Conservation (phyloP, 2,888 invertebrate species). For the Eupeodes latifasciatus region DNA sequence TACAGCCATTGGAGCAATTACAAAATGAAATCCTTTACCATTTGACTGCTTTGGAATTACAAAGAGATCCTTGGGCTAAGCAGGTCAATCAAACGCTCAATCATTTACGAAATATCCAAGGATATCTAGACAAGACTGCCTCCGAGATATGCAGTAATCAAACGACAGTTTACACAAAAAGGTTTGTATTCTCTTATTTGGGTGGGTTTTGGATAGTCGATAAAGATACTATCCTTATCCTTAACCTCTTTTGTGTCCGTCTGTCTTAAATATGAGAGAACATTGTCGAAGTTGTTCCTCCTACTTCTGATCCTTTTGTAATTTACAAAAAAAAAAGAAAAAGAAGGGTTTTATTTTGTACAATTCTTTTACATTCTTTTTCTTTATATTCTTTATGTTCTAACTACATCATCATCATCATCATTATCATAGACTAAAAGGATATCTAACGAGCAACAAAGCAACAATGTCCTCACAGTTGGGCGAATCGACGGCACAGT, state of each 20-base stretch:
- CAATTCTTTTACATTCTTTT: too few species aligned
- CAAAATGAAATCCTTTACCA: constrained; percentile 90
- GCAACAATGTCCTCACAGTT: constrained; percentile 88
- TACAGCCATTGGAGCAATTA: constrained; percentile 89
- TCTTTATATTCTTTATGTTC: too few species aligned
- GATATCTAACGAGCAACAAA: constrained; percentile 88
- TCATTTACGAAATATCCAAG: constrained; percentile 91
- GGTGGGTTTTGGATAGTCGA: neutral
- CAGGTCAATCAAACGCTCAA: constrained; percentile 89
- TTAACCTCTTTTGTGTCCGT: neutral
- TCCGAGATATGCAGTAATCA: constrained; percentile 89
- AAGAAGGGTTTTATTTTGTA: constrained; percentile 15
- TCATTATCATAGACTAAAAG: constrained; percentile 85
- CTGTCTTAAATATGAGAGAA: too few species aligned
- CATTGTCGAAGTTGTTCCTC: too few species aligned
- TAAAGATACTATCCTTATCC: neutral
- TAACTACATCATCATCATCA: too few species aligned
- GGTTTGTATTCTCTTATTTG: constrained; percentile 77
- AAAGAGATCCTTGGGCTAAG: constrained; percentile 89
- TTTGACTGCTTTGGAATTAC: constrained; percentile 90
- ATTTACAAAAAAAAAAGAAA: neutral
- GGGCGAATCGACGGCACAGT: constrained; percentile 88
- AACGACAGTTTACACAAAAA: constrained; percentile 83
- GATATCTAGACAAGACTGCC: constrained; percentile 90
- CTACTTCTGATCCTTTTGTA: too few species aligned